These are phyloP conservation scores for Aphidius gifuensis DNA, from an alignment of 1,140 invertebrate genomes.

Conservation along the genomic window DNA sequence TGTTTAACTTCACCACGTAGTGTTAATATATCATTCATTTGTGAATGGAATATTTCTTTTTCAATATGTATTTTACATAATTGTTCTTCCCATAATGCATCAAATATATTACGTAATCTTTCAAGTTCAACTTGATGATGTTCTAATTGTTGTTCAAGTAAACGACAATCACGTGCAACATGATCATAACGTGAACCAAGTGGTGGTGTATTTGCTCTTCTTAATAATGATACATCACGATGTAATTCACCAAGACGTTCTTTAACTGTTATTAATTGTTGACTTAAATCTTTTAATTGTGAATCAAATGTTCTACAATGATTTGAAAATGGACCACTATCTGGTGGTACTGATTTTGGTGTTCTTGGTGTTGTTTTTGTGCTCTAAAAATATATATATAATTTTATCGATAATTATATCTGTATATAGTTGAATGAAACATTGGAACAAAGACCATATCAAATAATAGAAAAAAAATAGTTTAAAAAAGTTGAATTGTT, in stretches of 20 bases:
- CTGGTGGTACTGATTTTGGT: conserved; percentile 25
- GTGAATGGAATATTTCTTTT: conserved; percentile 65
- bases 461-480: too few species aligned
- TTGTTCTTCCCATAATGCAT: conserved; percentile 68
- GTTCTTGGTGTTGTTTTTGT: conserved; percentile 28
- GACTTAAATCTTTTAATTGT: conserved; percentile 64
- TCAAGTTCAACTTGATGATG: conserved; percentile 65
- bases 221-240: conserved; percentile 58
- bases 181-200: conserved; percentile 59
- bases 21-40: conserved; percentile 67
- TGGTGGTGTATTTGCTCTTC: conserved; percentile 61
- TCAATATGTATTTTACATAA: conserved; percentile 66
- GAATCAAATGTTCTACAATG: conserved; percentile 66
- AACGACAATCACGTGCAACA: conserved; percentile 60
- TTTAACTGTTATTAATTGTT: conserved; percentile 62
- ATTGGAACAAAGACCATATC: too few species aligned
- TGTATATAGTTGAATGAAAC: too few species aligned
- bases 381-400: neutral
- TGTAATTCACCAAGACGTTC: conserved; percentile 65
- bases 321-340: conserved; percentile 60
- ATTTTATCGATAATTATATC: too few species aligned
- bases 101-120: conserved; percentile 60
- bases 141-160: conserved; percentile 64
- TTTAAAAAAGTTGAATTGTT: too few species aligned
- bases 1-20: conserved; percentile 67